A percentile compares a stretch with the other conserved stretches of the same genome.
Evolutionary conservation across 1,140 invertebrate genomes (phyloP).

Genomic region (Lasaia peninsularis): DNA sequence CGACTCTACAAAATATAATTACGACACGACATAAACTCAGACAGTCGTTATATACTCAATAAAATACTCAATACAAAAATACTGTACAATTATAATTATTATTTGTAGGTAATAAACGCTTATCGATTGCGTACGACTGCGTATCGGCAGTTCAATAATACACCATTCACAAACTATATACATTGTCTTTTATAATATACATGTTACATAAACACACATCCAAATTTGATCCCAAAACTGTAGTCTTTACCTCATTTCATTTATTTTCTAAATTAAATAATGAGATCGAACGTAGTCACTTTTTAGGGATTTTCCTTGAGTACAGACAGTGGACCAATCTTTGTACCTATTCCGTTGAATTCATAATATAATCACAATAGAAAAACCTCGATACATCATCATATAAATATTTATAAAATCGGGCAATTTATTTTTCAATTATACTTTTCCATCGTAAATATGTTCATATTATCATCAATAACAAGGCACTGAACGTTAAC

Average conservation of each 20-base stretch:
- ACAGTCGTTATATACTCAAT: conserved; percentile 39
- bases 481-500: conserved; percentile 70
- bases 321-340: conserved; percentile 28
- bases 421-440: conserved; percentile 24
- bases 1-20: conserved; percentile 9
- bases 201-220: conserved; percentile 71
- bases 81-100: conserved; percentile 71
- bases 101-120: conserved; percentile 65
- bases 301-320: conserved; percentile 19
- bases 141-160: conserved; percentile 61
- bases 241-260: conserved; percentile 75
- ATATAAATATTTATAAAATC: conserved; percentile 18
- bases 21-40: conserved; percentile 19
- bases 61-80: conserved; percentile 76
- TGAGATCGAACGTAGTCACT: conserved; percentile 72
- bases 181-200: conserved; percentile 68
- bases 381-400: conserved; percentile 13
- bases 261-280: conserved; percentile 76
- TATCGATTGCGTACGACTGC: conserved; percentile 49
- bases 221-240: conserved; percentile 75
- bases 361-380: conserved; percentile 16
- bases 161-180: conserved; percentile 74
- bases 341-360: conserved; percentile 29
- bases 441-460: conserved; percentile 61
- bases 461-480: conserved; percentile 61